phyloP scores from a whole-genome alignment of 2,113 vertebrate genomes.

The Albula goreensis region DNA sequence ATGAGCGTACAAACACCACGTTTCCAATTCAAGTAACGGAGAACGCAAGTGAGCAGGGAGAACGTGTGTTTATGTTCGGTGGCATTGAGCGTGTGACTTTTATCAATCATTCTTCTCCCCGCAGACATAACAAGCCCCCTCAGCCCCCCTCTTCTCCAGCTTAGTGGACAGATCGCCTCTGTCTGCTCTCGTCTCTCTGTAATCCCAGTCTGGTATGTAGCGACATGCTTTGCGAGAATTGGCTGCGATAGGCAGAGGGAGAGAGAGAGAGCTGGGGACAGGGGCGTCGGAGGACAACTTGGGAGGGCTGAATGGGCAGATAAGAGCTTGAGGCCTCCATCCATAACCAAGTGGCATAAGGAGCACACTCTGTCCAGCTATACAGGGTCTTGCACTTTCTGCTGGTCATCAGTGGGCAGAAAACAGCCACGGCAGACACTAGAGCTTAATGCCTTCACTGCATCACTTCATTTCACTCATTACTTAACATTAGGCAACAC shows the following conservation, averaged over 20 bases:
- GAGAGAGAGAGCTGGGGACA: neutral
- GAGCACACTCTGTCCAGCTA: no score
- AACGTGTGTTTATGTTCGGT: neutral
- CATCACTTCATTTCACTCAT: no score
- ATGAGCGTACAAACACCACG: neutral
- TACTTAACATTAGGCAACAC: no score
- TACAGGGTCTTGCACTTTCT: no score
- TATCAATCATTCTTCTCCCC: neutral
- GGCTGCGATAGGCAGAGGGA: neutral
- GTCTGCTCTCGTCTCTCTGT: neutral
- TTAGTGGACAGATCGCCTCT: slow-evolving; percentile 13
- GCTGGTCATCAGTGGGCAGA: no score
- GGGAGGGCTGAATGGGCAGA: neutral
- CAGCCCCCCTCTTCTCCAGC: neutral
- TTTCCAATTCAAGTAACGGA: neutral
- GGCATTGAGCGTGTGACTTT: neutral
- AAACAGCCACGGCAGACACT: no score
- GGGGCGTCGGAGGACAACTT: neutral
- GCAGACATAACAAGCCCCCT: slow-evolving; percentile 14
- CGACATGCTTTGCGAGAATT: neutral
- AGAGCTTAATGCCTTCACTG: no score
- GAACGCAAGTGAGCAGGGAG: no score
- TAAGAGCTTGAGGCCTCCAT: neutral
- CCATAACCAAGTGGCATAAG: no score
- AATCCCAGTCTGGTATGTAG: slow-evolving; percentile 7